A percentile compares a stretch with the other conserved stretches of the same genome.
Evolutionary conservation across 1,140 invertebrate species (phyloP).

Genomic region (Drosophila bifasciata): DNA sequence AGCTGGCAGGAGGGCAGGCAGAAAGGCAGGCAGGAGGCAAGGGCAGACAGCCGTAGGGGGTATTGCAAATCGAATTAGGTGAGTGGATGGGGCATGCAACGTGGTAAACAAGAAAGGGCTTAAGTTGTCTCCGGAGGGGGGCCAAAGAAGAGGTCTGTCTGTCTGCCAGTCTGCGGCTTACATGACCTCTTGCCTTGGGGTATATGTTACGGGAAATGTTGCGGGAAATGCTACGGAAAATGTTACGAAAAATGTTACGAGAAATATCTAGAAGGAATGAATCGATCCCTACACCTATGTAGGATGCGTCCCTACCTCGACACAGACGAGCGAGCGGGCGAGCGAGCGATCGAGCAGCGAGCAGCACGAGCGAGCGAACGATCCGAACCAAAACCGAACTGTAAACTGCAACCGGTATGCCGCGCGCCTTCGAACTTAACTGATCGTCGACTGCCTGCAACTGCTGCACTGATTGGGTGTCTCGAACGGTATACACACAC

Average conservation of each 20-base stretch:
- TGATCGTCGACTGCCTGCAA: constrained; percentile 27
- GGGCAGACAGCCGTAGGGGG: too few relatives aligned
- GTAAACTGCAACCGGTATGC: constrained; percentile 28
- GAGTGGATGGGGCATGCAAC: constrained; percentile 4
- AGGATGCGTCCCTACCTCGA: constrained; percentile 11
- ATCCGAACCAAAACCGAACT: constrained; percentile 12
- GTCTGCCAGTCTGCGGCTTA: neutral
- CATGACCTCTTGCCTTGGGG: neutral
- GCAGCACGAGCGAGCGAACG: constrained; percentile 8
- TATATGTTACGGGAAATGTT: too few relatives aligned
- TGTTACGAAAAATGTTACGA: too few relatives aligned
- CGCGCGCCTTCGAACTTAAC: constrained; percentile 15
- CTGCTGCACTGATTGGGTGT: neutral
- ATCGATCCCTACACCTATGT: neutral
- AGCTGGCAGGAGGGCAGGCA: too few relatives aligned
- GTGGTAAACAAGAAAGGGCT: constrained; percentile 41
- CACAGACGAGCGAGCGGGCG: constrained; percentile 11
- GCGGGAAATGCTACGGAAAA: too few relatives aligned
- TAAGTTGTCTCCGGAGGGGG: constrained; percentile 48
- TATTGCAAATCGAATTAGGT: constrained; percentile 43
- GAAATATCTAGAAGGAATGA: too few relatives aligned
- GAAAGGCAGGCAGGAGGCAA: too few relatives aligned
- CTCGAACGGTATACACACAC: too few relatives aligned
- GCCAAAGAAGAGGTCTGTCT: too few relatives aligned
- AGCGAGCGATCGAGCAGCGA: constrained; percentile 1